Conservation (phyloP, 2,113 vertebrate genomes). For the Saguinus midas region DNA sequence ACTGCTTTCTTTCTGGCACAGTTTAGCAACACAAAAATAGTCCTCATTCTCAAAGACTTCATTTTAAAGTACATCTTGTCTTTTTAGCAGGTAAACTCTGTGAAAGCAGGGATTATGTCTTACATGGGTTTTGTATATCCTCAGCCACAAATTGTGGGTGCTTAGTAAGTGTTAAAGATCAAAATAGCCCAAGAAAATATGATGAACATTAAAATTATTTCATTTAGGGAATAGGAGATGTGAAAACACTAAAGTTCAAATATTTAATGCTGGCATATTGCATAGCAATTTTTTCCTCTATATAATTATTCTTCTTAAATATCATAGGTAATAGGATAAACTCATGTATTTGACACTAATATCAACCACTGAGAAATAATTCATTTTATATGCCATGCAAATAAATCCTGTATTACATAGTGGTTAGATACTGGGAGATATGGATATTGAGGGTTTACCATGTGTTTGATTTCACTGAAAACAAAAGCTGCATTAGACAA, state of each 20-base stretch:
- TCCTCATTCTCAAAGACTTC: not conserved
- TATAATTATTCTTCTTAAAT: not conserved
- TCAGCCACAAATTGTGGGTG: not conserved
- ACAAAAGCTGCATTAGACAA: not conserved
- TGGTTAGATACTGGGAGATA: not conserved
- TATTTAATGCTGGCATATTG: not conserved
- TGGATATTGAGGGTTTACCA: not conserved
- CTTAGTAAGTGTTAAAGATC: not conserved
- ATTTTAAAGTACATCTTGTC: not conserved
- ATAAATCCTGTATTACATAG: not conserved
- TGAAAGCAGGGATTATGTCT: not conserved
- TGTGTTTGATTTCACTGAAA: not conserved
- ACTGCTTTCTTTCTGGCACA: not conserved
- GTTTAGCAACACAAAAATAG: not conserved
- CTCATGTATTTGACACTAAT: not conserved
- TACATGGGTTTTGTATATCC: not conserved
- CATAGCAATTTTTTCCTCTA: not conserved
- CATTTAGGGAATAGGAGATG: not conserved
- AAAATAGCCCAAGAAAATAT: not conserved
- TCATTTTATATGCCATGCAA: not conserved
- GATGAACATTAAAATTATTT: not conserved
- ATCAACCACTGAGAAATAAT: not conserved
- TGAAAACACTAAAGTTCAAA: not conserved
- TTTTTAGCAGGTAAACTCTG: not conserved
- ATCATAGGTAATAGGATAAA: not conserved